Percentiles rank a stretch among this genome's conserved stretches.
Evolutionary conservation across 1,140 invertebrate species (phyloP).

Genomic region (Drosophila ercepeae): DNA sequence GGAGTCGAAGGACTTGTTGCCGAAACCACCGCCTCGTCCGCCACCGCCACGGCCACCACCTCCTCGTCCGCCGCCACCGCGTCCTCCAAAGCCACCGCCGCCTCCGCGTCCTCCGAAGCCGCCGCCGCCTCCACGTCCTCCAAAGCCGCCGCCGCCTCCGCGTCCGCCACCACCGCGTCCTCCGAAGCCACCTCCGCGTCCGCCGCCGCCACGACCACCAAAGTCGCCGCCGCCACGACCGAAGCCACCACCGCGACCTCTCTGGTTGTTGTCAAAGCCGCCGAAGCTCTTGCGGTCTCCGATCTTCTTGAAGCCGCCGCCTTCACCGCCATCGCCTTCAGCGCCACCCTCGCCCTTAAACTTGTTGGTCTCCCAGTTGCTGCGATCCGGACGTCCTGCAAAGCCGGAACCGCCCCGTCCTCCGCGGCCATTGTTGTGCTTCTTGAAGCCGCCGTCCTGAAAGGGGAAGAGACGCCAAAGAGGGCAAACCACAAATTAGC

Average conservation of each 20-base stretch:
- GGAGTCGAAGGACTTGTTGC: conserved; percentile 82
- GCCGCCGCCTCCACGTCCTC: conserved; percentile 69
- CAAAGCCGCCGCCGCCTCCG: conserved; percentile 80
- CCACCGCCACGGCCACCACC: conserved; percentile 79
- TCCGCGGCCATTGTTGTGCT: conserved; percentile 68
- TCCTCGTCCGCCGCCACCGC: conserved; percentile 57
- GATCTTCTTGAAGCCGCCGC: conserved; percentile 71
- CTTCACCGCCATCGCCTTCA: conserved; percentile 79
- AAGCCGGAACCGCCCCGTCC: conserved; percentile 82
- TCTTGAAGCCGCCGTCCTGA: conserved; percentile 69
- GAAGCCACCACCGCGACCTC: conserved; percentile 82
- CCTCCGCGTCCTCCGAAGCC: conserved; percentile 65
- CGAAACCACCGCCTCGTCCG: conserved; percentile 78
- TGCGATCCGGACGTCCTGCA: conserved; percentile 68
- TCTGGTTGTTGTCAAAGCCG: conserved; percentile 82
- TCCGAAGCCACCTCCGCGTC: conserved; percentile 75
- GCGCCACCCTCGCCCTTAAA: conserved; percentile 83
- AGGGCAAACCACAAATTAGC: conserved; percentile 77
- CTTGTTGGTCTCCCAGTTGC: conserved; percentile 63
- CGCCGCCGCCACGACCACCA: conserved; percentile 66
- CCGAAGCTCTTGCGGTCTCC: conserved; percentile 84
- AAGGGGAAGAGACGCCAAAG: conserved; percentile 47
- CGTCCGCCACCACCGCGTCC: conserved; percentile 82
- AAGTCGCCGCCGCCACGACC: conserved; percentile 79
- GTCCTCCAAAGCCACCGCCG: conserved; percentile 78